Evolutionary conservation across 2,888 invertebrate species (phyloP), one percentile per base, ranked within the genome.

Genomic region (Vanessa cardui): DNA sequence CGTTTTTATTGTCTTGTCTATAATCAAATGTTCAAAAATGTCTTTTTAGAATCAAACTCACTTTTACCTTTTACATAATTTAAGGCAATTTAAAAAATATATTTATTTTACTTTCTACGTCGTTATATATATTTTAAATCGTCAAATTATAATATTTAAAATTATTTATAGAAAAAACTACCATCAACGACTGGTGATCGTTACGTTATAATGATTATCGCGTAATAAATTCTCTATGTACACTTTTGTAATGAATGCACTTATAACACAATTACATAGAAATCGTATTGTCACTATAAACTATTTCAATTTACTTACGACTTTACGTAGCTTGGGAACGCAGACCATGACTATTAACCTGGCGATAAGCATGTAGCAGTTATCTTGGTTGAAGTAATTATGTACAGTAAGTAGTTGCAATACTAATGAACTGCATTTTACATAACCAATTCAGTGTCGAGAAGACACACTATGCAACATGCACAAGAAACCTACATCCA

Each of bases 401-500:
- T 58, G 46, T 46, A 52, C 26, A 70, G 50, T 58, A 49, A 46
- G 62, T 54, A 61, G 50, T 52, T 64, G 61, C 64, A 70, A 64
- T 62, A 60, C 62, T 52, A 66, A 69, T 49, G 54, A 66, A 61
- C 33, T 47, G 65, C 49, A 65, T 59, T 70, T 72, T 66, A 70
- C 72, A 73, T 72, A 65, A 66, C 69, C 71, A 76, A 76, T 74
- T 77, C 72, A 76, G 76, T 74, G 77, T 72, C 65, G 54, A 62
- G 62, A 58, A 47, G 70, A 66, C 64, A 66, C 61, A 59, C 60
- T 60, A 58, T 69, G 70, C 58, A 61, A 70, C 66, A 70, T 69
- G 66, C 69, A 64, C 72, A 67, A 72, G 69, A 69, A 64, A 77
- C 77, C 74, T 76, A 74, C 70, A 69, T 68, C 68, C 81, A 86